These are phyloP conservation scores for Parochlus steinenii DNA, from an alignment of 2,888 invertebrate species.

Conservation along the genomic window DNA sequence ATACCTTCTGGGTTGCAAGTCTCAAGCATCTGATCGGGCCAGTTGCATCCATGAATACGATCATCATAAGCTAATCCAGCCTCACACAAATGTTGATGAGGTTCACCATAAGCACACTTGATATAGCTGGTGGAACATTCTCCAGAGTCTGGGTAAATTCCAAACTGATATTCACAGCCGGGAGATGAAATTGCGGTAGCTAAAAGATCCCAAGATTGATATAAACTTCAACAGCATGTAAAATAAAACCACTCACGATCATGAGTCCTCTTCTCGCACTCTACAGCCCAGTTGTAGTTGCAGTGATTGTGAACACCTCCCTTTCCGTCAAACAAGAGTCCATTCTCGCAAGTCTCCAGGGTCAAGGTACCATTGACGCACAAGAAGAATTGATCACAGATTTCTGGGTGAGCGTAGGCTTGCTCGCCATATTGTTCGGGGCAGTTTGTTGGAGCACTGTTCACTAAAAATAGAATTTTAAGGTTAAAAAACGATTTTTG, in stretches of 20 bases:
- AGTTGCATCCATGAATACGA: slow-evolving; percentile 76
- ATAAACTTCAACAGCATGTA: slow-evolving; percentile 1
- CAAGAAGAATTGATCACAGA: slow-evolving; percentile 77
- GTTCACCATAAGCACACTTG: slow-evolving; percentile 71
- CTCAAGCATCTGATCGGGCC: slow-evolving; percentile 80
- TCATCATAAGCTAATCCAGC: slow-evolving; percentile 80
- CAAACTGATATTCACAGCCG: slow-evolving; percentile 78
- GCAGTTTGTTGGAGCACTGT: neutral
- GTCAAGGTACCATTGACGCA: slow-evolving; percentile 83
- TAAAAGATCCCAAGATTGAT: slow-evolving; percentile 25
- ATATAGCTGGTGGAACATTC: slow-evolving; percentile 74
- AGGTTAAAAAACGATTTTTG: too few species aligned
- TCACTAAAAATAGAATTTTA: neutral
- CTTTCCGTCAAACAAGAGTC: slow-evolving; percentile 77
- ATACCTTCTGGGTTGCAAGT: slow-evolving; percentile 79
- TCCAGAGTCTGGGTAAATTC: slow-evolving; percentile 64
- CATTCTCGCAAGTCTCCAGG: slow-evolving; percentile 82
- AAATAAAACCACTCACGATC: slow-evolving; percentile 44
- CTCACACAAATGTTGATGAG: slow-evolving; percentile 52
- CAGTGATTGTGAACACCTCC: slow-evolving; percentile 82
- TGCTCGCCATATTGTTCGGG: slow-evolving; percentile 25
- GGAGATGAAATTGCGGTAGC: slow-evolving; percentile 65
- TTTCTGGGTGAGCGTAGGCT: slow-evolving; percentile 74
- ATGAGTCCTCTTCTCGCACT: slow-evolving; percentile 65
- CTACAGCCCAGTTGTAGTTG: slow-evolving; percentile 82